Base-by-base conservation (phyloP, 2,888 invertebrate species). In the Cylloceria caligata region DNA sequence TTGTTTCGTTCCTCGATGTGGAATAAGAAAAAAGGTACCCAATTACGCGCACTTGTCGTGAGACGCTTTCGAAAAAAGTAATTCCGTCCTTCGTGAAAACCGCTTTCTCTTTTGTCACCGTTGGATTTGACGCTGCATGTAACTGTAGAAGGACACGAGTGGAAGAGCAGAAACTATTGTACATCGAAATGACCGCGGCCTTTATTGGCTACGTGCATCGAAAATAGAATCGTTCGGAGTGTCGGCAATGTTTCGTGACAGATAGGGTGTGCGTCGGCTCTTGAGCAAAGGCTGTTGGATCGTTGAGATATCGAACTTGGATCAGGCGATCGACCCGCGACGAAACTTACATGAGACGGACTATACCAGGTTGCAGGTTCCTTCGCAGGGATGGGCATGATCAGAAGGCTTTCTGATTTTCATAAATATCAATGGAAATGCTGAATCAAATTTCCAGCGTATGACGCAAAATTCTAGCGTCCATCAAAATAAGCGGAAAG, bases 361-460 rank as follows among this genome's bases (percentile, higher is more conserved):
- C 52, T n/a, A 3, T 34, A 27, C 30, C 34, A 9, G 34, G 27
- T 47, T 9, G 13, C 52, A 55, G 65, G 55, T 74, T 34, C 7
- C 30, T 16, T 69, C 39, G 42, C 73, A 73, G 77, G 19, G 36
- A n/a, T 30, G 60, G 57, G 45, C 47, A 65, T 49, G 74, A 52
- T 55, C 21, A 36, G 21, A 65, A 71, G 72, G 62, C 24, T 76
- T 73, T 57, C 55, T 68, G 45, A 34, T 57, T 68, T 80, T 80
- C 76, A 60, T 72, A 52, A 49, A 83, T 79, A 83, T 83, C 83
- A 83, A 83, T 83, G 76, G 72, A 64, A 76, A 80, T 83, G 73
- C 47, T 72, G 45, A 55, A 79, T 79, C 27, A 73, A 65, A 78
- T 80, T 55, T 65, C 62, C 34, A n/a, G 55, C 27, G 24, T 45